Evolutionary conservation across 2,797 vertebrate genomes (phyloP).

Genomic region (Melanotaenia trifasciata): DNA sequence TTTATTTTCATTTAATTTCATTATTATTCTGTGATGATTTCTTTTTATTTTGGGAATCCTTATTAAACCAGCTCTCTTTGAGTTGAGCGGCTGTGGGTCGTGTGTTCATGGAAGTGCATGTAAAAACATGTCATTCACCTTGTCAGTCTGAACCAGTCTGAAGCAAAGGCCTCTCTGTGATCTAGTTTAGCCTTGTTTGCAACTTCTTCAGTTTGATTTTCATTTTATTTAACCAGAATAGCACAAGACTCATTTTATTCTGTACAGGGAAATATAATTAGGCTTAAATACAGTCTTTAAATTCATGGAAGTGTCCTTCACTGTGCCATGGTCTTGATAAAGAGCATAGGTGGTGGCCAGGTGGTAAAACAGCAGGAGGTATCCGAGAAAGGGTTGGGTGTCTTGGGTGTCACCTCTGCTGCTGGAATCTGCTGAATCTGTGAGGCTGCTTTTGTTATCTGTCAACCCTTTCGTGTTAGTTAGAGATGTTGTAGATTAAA

Average conservation of each 20-base stretch:
- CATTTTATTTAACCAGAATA: neutral
- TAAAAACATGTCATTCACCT: neutral
- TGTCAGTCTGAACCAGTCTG: neutral
- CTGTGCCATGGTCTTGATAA: neutral
- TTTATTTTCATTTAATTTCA: too few species aligned
- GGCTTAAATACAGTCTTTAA: neutral
- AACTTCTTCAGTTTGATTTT: neutral
- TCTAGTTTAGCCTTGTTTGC: neutral
- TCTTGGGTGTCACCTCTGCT: conserved; percentile 2
- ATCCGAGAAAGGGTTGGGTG: neutral
- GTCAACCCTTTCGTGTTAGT: neutral
- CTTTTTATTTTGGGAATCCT: neutral
- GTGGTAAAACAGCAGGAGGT: conserved; percentile 8
- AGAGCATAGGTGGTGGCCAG: conserved; percentile 1
- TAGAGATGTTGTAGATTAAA: neutral
- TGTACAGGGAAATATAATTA: neutral
- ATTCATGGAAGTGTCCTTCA: neutral
- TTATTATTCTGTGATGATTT: neutral
- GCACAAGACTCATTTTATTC: neutral
- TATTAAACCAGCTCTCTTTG: neutral
- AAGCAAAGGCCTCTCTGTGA: neutral
- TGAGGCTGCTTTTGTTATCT: neutral
- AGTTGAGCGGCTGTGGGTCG: neutral
- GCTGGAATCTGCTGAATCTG: conserved; percentile 2
- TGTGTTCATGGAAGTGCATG: neutral